Evolutionary conservation across 2,797 vertebrate species (phyloP), one percentile per base, ranked within the genome.

Genomic region (Rhynchotus rufescens): DNA sequence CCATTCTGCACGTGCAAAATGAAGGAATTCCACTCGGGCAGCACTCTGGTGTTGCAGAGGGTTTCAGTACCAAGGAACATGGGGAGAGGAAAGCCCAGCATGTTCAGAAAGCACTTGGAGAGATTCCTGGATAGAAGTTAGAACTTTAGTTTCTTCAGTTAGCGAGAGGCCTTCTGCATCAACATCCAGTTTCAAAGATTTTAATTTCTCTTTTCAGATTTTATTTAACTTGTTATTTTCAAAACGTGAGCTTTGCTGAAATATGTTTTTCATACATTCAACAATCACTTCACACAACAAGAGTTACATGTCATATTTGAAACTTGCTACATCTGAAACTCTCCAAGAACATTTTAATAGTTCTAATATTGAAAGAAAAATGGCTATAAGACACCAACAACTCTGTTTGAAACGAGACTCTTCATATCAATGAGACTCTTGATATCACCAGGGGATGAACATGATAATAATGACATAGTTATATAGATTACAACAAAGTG

Each of bases 231-330:
- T 67, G n/a, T 61, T 17, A 91, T n/a, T 17, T 49, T 71, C 0
- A 56, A 74, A 85, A 84, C 64, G 54, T 28, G 60, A 90, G 57
- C 49, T 49, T 38, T 47, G 45, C 40, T 74, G 49, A 67, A 89
- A 71, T n/a, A 15, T 32, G 21, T 69, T 84, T 86, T 47, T 92
- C 72, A 54, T 12, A 26, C 52, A 79, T 25, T 69, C 13, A 89
- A 74, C 64, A 71, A 64, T 28, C 21, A 52, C 56, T 95, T 85
- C 57, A 60, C 13, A 28, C 21, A 59, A 83, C 38, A 81, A 89
- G 36, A 88, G 61, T 49, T 67, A 0, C 67, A 92, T 61, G 87
- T 88, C 88, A 86, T 30, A 51, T 89, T 93, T 85, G 87, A 92
- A 92, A 73, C 49, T 36, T 28, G 60, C 68, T 47, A 36, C 15